These are phyloP conservation scores for Osmoderma eremita DNA, from an alignment of 2,888 invertebrate species.

Conservation along the genomic window DNA sequence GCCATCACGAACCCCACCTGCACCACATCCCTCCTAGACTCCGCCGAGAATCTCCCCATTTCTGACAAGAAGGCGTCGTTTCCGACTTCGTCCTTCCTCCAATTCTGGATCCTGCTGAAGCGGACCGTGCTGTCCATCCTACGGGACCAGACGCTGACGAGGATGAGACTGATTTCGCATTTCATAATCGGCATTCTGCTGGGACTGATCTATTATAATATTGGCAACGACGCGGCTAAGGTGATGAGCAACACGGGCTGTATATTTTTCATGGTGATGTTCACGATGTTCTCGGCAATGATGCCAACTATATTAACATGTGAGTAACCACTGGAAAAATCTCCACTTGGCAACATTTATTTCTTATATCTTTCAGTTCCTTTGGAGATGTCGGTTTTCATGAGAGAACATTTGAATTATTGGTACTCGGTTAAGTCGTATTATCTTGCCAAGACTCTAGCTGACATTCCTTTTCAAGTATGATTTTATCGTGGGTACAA, in stretches of 20 bases:
- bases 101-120: conserved; percentile 89
- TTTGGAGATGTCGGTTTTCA: conserved; percentile 93
- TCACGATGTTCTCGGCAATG: conserved; percentile 97
- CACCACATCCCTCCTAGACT: conserved; percentile 66
- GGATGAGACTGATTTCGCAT: conserved; percentile 87
- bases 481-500: conserved; percentile 48
- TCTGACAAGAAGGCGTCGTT: conserved; percentile 70
- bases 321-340: conserved; percentile 67
- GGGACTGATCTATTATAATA: conserved; percentile 92
- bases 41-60: conserved; percentile 62
- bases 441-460: conserved; percentile 95
- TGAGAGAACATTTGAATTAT: conserved; percentile 94
- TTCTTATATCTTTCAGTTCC: conserved; percentile 78
- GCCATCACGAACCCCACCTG: conserved; percentile 64
- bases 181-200: conserved; percentile 90
- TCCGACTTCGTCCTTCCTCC: conserved; percentile 83
- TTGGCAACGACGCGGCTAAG: conserved; percentile 92
- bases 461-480: conserved; percentile 96
- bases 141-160: conserved; percentile 88
- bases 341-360: not conserved
- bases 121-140: conserved; percentile 84
- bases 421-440: conserved; percentile 98
- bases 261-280: conserved; percentile 95
- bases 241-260: conserved; percentile 95
- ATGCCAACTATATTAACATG: conserved; percentile 99